Conservation (phyloP, 2,113 vertebrate species). For the Ancistrus triradiatus region DNA sequence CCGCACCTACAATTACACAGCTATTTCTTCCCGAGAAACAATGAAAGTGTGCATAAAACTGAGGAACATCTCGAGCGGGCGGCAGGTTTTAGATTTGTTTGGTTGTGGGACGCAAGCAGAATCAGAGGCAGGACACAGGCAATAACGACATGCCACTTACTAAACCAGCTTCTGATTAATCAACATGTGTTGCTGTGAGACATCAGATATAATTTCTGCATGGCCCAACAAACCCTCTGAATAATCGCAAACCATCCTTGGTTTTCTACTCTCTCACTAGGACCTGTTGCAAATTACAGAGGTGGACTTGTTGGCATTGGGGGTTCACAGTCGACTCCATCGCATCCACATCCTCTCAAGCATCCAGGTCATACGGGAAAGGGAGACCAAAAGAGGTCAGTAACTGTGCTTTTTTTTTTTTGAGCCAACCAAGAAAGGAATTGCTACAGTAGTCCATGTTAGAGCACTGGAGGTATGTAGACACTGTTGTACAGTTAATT, state of each 20-base stretch:
- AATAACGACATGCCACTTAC: slow-evolving; percentile 33
- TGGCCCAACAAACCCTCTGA: too few species aligned
- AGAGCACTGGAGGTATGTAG: too few species aligned
- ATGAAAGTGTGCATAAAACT: too few species aligned
- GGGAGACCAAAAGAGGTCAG: slow-evolving; percentile 67
- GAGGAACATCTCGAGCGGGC: too few species aligned
- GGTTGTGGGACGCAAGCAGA: too few species aligned
- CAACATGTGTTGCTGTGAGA: not conserved
- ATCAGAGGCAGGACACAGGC: not conserved
- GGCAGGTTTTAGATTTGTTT: slow-evolving; percentile 18
- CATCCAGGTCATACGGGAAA: slow-evolving; percentile 68
- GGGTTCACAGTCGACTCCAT: slow-evolving; percentile 69
- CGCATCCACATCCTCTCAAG: slow-evolving; percentile 67
- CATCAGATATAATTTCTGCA: too few species aligned
- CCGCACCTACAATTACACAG: slow-evolving; percentile 36
- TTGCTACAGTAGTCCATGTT: too few species aligned
- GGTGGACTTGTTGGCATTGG: slow-evolving; percentile 66
- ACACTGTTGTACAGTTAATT: too few species aligned
- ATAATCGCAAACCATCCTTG: too few species aligned
- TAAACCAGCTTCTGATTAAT: slow-evolving; percentile 15
- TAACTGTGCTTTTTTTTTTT: too few species aligned
- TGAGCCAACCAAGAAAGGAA: too few species aligned
- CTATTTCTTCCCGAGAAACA: slow-evolving; percentile 37
- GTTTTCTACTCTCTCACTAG: too few species aligned
- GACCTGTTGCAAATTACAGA: slow-evolving; percentile 72